Evolutionary conservation across 2,888 invertebrate genomes (phyloP), one percentile per base, ranked within the genome.

Genomic region (Orgyia antiqua): DNA sequence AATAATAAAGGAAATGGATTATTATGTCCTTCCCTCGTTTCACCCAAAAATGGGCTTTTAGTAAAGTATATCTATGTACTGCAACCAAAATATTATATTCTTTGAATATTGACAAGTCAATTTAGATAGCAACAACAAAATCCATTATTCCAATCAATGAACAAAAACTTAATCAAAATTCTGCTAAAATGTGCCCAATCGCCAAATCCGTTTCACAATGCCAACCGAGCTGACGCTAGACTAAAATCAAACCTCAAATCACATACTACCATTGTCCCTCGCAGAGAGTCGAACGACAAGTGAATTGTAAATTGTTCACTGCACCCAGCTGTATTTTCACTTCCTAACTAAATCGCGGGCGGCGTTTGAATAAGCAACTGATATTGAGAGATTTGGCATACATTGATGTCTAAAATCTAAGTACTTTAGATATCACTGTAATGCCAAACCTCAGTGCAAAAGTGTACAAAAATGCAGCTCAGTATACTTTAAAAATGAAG

Each of bases 351-450:
- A 73, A 73, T 73, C 68, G 66, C 45, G 45, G 51, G 66, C 45
- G 45, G 51, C 68, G 66, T 76, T 76, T 72, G 74, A 75, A 73
- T 77, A 78, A 77, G 74, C 77, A 75, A 76, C 68, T 73, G 75
- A 77, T 76, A 74, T 66, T 49, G 60, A 50, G 20, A 20, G 20
- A 20, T 20, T 20, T 20, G 60, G 58, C 58, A 44, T 50, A 39
- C 45, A 40, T 44, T 31, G 45, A 46, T 42, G 33, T 44, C 40
- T 35, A 42, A 35, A 33, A 42, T 39, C 42, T 35, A 39, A 40
- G 42, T 39, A 35, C 45, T 36, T 39, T 44, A 31, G 39, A 27
- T 44, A 51, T 51, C 51, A n/a, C n/a, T n/a, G n/a, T n/a, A n/a
- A n/a, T n/a, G n/a, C n/a, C n/a, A n/a, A n/a, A n/a, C n/a, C n/a